Evolutionary conservation across 2,797 vertebrate genomes (phyloP).

Genomic region (Moxostoma hubbsi): DNA sequence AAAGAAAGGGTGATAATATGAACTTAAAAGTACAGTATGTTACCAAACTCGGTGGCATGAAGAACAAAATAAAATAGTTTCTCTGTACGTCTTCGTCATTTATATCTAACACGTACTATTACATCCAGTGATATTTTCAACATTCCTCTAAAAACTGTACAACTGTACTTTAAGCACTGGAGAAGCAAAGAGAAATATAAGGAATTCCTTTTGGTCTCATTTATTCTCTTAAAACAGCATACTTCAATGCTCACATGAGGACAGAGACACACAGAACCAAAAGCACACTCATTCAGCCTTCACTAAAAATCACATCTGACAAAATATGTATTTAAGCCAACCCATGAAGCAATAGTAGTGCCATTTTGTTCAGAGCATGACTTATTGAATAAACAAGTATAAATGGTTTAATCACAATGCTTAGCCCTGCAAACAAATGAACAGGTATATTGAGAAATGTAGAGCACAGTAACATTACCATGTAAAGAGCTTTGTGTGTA

Average conservation of each 20-base stretch:
- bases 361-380: constrained; percentile 25
- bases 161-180: constrained; percentile 54
- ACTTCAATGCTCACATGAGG: constrained; percentile 55
- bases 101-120: constrained; percentile 62
- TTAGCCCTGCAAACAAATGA: neutral
- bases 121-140: constrained; percentile 60
- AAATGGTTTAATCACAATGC: constrained; percentile 14
- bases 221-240: constrained; percentile 59
- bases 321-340: constrained; percentile 36
- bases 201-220: constrained; percentile 57
- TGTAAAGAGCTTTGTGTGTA: constrained; percentile 15
- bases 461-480: constrained; percentile 25
- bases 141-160: constrained; percentile 66
- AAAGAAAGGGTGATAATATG: constrained; percentile 51
- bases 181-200: constrained; percentile 48
- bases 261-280: constrained; percentile 54
- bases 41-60: constrained; percentile 59
- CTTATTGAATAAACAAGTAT: constrained; percentile 9
- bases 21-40: constrained; percentile 40
- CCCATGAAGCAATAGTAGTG: constrained; percentile 44
- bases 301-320: constrained; percentile 20
- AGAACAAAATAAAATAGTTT: constrained; percentile 69
- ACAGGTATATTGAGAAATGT: constrained; percentile 8
- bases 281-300: constrained; percentile 25
- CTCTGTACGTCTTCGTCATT: constrained; percentile 60